A percentile compares a stretch with the other conserved stretches of the same genome.
Conservation (phyloP, 1,140 invertebrate genomes). For the Armadillidium nasatum region DNA sequence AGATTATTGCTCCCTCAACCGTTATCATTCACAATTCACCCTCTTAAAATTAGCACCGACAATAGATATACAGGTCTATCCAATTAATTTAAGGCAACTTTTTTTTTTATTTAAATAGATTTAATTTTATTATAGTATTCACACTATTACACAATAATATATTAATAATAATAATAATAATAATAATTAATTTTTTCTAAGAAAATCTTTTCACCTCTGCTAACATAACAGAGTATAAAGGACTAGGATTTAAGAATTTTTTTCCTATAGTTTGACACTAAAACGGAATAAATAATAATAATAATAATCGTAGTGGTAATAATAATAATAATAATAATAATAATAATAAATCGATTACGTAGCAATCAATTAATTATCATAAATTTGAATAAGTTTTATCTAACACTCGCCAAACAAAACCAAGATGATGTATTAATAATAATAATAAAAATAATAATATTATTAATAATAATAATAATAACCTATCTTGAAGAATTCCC, state of each 20-base stretch:
- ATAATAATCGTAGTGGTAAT: no score
- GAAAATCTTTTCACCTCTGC: not conserved
- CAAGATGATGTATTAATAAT: no score
- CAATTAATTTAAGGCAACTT: constrained; percentile 8
- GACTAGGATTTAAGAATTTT: not conserved
- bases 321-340: no score
- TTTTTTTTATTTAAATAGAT: not conserved
- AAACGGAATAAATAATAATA: not conserved
- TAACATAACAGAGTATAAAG: not conserved
- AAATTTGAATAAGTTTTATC: no score
- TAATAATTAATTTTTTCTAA: not conserved
- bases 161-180: not conserved
- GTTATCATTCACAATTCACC: not conserved
- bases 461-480: no score
- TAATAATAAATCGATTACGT: not conserved
- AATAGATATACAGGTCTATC: not conserved
- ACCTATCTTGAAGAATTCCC: no score
- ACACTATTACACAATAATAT: not conserved
- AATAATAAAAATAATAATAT: no score
- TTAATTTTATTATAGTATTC: not conserved
- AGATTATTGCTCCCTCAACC: no score
- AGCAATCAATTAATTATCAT: not conserved
- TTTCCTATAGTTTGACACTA: not conserved
- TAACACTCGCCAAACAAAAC: no score
- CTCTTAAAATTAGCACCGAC: not conserved